Percentiles rank a stretch among this genome's conserved stretches.
These are phyloP conservation scores for Tamandua tetradactyla DNA, from an alignment of 2,797 vertebrate species.

Conservation along the genomic window DNA sequence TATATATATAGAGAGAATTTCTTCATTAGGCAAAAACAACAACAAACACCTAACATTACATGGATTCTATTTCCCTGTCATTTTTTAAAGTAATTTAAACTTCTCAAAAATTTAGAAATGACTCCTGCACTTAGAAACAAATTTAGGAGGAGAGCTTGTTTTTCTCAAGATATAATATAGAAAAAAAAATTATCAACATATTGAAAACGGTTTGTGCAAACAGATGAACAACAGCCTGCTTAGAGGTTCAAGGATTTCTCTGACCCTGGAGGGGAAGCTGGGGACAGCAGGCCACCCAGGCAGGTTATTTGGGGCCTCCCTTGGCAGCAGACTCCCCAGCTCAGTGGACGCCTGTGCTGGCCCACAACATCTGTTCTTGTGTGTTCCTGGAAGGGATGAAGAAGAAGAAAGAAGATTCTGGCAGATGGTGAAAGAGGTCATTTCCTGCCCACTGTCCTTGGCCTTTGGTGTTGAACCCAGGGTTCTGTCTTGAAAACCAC, in stretches of 20 bases:
- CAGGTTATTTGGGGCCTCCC: slow-evolving; percentile 10
- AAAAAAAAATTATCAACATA: not conserved
- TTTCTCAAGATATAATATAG: not conserved
- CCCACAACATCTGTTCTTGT: slow-evolving; percentile 13
- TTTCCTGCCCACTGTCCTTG: not conserved
- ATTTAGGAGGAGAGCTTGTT: not conserved
- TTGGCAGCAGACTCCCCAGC: not conserved
- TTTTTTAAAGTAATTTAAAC: not conserved
- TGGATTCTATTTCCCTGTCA: not conserved
- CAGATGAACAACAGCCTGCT: slow-evolving; percentile 10
- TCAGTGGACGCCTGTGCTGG: not conserved
- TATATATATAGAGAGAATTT: too few species aligned
- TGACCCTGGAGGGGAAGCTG: slow-evolving; percentile 9
- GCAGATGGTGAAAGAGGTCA: slow-evolving; percentile 37
- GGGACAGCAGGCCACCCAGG: slow-evolving; percentile 57
- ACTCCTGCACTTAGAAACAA: not conserved
- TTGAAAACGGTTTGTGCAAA: not conserved
- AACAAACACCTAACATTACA: not conserved
- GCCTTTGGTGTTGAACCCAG: slow-evolving; percentile 47
- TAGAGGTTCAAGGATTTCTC: slow-evolving; percentile 36
- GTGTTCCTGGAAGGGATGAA: not conserved
- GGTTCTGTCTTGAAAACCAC: slow-evolving; percentile 9
- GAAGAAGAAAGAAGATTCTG: slow-evolving; percentile 4
- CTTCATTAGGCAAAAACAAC: not conserved
- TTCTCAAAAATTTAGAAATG: not conserved